These are phyloP conservation scores for Isotomurus palustris DNA, from an alignment of 2,888 invertebrate genomes.

Conservation along the genomic window DNA sequence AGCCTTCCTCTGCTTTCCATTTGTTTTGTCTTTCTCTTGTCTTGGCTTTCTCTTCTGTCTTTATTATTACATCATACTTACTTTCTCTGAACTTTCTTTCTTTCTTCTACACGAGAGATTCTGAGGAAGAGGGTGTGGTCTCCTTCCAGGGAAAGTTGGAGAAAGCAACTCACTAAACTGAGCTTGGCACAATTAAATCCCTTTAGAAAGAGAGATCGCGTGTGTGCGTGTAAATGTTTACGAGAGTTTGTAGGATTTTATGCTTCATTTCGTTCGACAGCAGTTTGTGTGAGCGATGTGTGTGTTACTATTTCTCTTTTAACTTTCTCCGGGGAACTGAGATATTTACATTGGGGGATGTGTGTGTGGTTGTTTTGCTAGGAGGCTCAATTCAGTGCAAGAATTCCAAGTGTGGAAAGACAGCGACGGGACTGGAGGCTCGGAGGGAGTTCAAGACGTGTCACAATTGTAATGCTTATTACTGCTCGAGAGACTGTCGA, in stretches of 20 bases:
- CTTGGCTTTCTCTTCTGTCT: too few species aligned
- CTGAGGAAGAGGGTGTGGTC: too few species aligned
- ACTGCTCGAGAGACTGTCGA: constrained; percentile 87
- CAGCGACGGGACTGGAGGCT: constrained; percentile 69
- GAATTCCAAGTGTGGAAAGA: constrained; percentile 73
- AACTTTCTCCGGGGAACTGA: too few species aligned
- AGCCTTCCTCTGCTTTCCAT: constrained; percentile 12
- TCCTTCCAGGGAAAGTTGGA: not conserved
- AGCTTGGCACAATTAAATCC: not conserved
- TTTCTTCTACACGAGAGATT: too few species aligned
- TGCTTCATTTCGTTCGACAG: too few species aligned
- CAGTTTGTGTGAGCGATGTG: not conserved
- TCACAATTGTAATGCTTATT: constrained; percentile 91
- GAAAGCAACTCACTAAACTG: constrained; percentile 1
- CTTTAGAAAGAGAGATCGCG: too few species aligned
- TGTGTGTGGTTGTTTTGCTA: too few species aligned
- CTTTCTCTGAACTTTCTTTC: too few species aligned
- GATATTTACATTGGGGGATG: too few species aligned
- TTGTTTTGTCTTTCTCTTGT: not conserved
- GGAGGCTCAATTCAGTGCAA: constrained; percentile 66
- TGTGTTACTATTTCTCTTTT: not conserved
- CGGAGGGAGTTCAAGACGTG: constrained; percentile 58
- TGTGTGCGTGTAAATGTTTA: too few species aligned
- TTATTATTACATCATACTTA: too few species aligned
- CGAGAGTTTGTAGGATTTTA: too few species aligned